Conservation (phyloP, 2,888 invertebrate genomes). For the Zygaena filipendulae region DNA sequence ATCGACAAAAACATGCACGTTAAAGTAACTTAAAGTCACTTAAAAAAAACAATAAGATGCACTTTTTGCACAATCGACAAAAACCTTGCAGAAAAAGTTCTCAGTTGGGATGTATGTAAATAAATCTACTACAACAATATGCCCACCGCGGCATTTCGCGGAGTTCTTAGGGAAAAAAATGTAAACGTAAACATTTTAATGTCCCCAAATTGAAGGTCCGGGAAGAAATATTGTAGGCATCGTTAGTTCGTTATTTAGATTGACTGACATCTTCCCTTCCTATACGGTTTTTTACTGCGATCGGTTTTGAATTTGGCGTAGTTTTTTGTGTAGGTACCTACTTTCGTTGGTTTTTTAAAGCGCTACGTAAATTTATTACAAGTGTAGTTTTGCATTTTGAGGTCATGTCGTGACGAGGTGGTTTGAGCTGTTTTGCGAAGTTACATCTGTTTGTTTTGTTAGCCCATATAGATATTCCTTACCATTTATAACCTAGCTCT, state of each 20-base stretch:
- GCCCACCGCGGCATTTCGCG: conserved; percentile 37
- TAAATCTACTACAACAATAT: conserved; percentile 47
- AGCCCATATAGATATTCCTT: too few species aligned
- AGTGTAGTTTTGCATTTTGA: conserved; percentile 42
- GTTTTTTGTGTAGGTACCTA: too few species aligned
- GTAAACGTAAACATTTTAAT: conserved; percentile 49
- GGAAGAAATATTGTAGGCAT: conserved; percentile 50
- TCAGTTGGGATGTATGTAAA: conserved; percentile 52
- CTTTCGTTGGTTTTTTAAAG: conserved; percentile 49
- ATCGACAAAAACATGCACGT: conserved; percentile 54
- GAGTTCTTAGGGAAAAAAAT: conserved; percentile 20
- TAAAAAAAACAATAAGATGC: too few species aligned
- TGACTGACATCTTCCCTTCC: conserved; percentile 41
- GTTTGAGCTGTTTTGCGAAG: conserved; percentile 24
- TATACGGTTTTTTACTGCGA: conserved; percentile 26
- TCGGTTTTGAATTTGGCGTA: conserved; percentile 45
- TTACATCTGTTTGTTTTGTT: conserved; percentile 20
- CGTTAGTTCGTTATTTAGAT: conserved; percentile 50
- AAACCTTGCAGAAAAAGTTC: conserved; percentile 45
- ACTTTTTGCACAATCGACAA: conserved; percentile 51
- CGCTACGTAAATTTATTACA: conserved; percentile 44
- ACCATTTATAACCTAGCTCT: too few species aligned
- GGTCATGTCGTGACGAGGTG: conserved; percentile 25
- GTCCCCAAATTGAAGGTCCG: conserved; percentile 25
- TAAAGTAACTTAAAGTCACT: too few species aligned